Percentiles rank a stretch among this genome's conserved stretches.
Evolutionary conservation across 1,140 invertebrate species (phyloP).

Genomic region (Lithobius niger): DNA sequence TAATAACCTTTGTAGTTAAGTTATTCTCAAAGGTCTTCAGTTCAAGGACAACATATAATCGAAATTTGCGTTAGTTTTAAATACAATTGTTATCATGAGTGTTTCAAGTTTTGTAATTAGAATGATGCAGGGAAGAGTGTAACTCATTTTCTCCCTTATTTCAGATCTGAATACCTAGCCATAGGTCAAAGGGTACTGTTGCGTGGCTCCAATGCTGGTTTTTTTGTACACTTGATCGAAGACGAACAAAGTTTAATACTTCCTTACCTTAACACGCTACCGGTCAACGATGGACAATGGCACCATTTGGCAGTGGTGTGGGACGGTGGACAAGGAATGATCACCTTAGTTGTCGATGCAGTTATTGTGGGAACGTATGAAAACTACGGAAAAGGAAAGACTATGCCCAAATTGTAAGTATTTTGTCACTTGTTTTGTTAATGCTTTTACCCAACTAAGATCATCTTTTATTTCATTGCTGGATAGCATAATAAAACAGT

Average conservation of each 20-base stretch:
- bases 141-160: constrained; percentile 13
- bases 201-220: constrained; percentile 77
- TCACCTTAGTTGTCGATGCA: constrained; percentile 80
- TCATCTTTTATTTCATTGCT: too few relatives aligned
- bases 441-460: too few relatives aligned
- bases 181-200: constrained; percentile 61
- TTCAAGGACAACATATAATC: too few relatives aligned
- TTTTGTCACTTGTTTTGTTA: neutral
- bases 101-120: too few relatives aligned
- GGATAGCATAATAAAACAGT: neutral
- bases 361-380: constrained; percentile 79
- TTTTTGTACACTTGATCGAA: constrained; percentile 74
- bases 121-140: too few relatives aligned
- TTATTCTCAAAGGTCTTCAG: too few relatives aligned
- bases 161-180: constrained; percentile 58
- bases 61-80: too few relatives aligned
- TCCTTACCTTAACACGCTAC: constrained; percentile 74
- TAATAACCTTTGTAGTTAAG: too few relatives aligned
- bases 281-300: constrained; percentile 91
- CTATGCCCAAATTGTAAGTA: constrained; percentile 61
- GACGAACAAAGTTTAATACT: constrained; percentile 79
- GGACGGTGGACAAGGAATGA: constrained; percentile 64
- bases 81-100: too few relatives aligned
- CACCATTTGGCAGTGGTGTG: constrained; percentile 89
- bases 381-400: constrained; percentile 62